Evolutionary conservation across 2,797 vertebrate species (phyloP).

Genomic region (Bufotes viridis): DNA sequence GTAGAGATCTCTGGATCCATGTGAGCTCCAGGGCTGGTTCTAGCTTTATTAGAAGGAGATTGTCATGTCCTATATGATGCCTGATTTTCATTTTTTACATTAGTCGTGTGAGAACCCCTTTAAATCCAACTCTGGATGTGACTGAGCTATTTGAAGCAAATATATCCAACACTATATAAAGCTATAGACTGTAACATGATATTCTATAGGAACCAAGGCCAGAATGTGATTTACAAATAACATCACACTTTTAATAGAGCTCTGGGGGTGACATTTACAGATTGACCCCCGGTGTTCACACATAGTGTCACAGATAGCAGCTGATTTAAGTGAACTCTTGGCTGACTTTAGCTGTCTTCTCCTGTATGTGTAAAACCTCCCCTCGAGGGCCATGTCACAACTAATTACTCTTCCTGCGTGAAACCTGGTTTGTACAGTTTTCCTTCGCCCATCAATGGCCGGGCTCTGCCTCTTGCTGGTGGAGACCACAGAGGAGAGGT

Average conservation of each 20-base stretch:
- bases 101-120: too few relatives aligned
- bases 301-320: slow-evolving; percentile 6
- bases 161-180: background rate
- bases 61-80: too few relatives aligned
- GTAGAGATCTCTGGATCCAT: too few relatives aligned
- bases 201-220: background rate
- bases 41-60: too few relatives aligned
- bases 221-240: background rate
- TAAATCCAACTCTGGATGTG: background rate
- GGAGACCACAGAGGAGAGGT: background rate
- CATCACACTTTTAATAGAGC: background rate
- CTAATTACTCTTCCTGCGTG: slow-evolving; percentile 16
- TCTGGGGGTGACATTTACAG: background rate
- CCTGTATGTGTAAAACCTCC: slow-evolving; percentile 20
- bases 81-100: background rate
- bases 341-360: slow-evolving; percentile 32
- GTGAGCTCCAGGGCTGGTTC: too few relatives aligned
- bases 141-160: background rate
- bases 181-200: background rate
- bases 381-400: slow-evolving; percentile 18
- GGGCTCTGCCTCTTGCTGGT: slow-evolving; percentile 8
- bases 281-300: background rate
- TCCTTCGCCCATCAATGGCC: background rate
- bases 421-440: slow-evolving; percentile 5
- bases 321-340: slow-evolving; percentile 7